Percentiles rank a stretch among this genome's conserved stretches.
phyloP scores from a whole-genome alignment of 2,113 vertebrate species.

The Ranitomeya imitator region DNA sequence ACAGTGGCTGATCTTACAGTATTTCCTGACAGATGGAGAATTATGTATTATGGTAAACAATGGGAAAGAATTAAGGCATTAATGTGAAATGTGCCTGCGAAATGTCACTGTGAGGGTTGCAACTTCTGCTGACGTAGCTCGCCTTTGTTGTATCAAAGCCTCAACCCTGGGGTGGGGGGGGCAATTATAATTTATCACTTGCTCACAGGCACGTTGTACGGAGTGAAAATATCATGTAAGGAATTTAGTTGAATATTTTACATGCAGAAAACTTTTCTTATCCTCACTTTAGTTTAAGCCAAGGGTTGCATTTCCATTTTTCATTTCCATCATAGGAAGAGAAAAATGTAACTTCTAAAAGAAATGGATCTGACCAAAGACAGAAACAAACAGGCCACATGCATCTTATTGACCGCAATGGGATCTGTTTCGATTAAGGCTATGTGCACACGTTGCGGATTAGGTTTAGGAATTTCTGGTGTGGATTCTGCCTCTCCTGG shows the following conservation, averaged over 20 bases:
- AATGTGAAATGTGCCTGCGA: conserved; percentile 59
- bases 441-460: no score
- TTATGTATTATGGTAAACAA: conserved; percentile 64
- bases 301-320: no score
- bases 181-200: neutral
- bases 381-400: no score
- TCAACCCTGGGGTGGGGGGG: neutral
- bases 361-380: no score
- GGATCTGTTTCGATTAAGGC: no score
- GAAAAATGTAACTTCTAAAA: no score
- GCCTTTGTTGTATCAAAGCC: conserved; percentile 31
- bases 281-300: no score
- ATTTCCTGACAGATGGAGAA: conserved; percentile 60
- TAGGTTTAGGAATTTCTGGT: no score
- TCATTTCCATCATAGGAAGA: no score
- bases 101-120: conserved; percentile 58
- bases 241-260: neutral
- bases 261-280: neutral
- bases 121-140: conserved; percentile 43
- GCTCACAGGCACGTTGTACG: neutral
- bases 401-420: no score
- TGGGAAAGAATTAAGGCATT: conserved; percentile 54
- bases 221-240: neutral
- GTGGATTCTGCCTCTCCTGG: no score
- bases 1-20: conserved; percentile 63